Evolutionary conservation across 2,888 invertebrate species (phyloP).

Genomic region (Erebia palarica): DNA sequence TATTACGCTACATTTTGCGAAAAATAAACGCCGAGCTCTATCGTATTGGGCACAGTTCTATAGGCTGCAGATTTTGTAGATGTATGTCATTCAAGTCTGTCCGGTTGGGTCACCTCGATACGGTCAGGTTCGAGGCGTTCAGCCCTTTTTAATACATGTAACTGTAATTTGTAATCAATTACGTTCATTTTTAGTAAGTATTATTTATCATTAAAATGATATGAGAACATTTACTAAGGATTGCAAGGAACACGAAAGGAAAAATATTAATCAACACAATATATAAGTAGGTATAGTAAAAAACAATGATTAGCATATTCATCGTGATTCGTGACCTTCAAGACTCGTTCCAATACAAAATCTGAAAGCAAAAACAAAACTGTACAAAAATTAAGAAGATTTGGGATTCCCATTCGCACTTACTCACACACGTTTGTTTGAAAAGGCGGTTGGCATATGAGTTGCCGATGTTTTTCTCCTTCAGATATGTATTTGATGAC

Average conservation of each 20-base stretch:
- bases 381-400: constrained; percentile 70
- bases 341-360: constrained; percentile 50
- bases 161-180: constrained; percentile 39
- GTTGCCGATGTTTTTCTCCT: constrained; percentile 56
- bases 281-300: constrained; percentile 12
- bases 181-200: not conserved
- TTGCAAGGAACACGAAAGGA: not conserved
- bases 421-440: constrained; percentile 71
- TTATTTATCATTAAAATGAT: not conserved
- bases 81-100: constrained; percentile 69
- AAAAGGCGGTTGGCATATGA: constrained; percentile 67
- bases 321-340: constrained; percentile 46
- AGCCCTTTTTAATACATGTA: constrained; percentile 74
- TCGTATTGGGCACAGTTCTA: constrained; percentile 26
- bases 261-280: constrained; percentile 13
- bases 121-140: constrained; percentile 73
- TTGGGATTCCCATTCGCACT: constrained; percentile 79
- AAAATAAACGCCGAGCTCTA: constrained; percentile 12
- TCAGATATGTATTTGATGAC: constrained; percentile 47
- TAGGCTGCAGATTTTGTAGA: constrained; percentile 50
- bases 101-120: constrained; percentile 79
- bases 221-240: not conserved
- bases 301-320: constrained; percentile 24
- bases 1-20: not conserved
- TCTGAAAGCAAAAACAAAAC: constrained; percentile 58